Conservation (phyloP, 1,140 invertebrate genomes). For the Dreissena polymorpha region DNA sequence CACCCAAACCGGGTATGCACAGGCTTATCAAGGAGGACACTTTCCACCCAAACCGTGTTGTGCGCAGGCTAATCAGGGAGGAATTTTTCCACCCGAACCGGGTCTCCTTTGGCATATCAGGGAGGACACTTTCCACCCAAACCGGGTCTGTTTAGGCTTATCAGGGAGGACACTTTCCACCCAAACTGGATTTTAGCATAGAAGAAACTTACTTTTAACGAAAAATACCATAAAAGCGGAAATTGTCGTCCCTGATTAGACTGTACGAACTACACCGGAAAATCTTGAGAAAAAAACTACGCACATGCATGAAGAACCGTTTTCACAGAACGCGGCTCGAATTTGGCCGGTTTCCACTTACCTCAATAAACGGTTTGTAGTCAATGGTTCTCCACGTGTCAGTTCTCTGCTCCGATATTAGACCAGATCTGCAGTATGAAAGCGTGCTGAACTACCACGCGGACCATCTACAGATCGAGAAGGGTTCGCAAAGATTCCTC, state of each 20-base stretch:
- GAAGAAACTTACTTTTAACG: background rate
- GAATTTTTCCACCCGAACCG: no score
- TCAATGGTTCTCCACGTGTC: slow-evolving; percentile 59
- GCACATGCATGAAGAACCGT: background rate
- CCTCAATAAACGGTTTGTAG: slow-evolving; percentile 64
- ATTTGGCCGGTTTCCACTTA: slow-evolving; percentile 18
- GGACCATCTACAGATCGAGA: no score
- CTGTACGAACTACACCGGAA: background rate
- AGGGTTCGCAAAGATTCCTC: no score
- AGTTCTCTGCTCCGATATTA: slow-evolving; percentile 62
- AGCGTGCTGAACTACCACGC: no score
- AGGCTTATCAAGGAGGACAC: no score
- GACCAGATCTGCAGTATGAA: slow-evolving; percentile 54
- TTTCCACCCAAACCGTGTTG: no score
- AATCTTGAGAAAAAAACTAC: background rate
- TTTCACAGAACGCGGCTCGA: background rate
- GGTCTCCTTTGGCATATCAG: no score
- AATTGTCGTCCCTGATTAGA: background rate
- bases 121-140: no score
- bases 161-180: background rate
- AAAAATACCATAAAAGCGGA: background rate
- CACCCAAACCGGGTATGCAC: no score
- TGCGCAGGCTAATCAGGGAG: no score
- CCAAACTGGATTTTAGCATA: background rate
- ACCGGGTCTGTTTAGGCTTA: no score